phyloP scores from a whole-genome alignment of 2,113 vertebrate species.

The Prionailurus bengalensis region DNA sequence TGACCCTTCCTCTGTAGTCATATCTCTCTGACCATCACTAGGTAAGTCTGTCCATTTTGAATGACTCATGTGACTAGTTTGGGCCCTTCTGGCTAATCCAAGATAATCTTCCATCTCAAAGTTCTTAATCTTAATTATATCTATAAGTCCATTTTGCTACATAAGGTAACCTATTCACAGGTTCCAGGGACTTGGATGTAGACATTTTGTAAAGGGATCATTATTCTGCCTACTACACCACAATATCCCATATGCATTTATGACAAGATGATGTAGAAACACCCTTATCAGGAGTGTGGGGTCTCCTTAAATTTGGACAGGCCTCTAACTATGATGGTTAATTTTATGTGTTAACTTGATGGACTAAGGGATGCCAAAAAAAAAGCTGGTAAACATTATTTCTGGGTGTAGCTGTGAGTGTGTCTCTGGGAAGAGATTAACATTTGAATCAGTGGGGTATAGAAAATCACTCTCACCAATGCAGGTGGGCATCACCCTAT shows the following conservation, averaged over 20 bases:
- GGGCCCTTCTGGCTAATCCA: neutral
- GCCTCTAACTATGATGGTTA: neutral
- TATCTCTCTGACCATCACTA: neutral
- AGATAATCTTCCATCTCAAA: neutral
- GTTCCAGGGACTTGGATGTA: neutral
- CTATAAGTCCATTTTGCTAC: neutral
- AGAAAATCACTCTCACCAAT: neutral
- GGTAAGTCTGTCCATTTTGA: neutral
- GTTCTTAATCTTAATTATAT: neutral
- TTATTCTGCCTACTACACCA: neutral
- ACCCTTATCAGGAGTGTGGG: neutral
- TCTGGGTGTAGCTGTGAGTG: neutral
- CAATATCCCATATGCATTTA: neutral
- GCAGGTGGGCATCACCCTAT: neutral
- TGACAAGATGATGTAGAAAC: neutral
- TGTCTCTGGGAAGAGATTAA: neutral
- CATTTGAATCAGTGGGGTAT: neutral
- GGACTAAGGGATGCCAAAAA: neutral
- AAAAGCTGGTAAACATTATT: neutral
- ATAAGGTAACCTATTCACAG: neutral
- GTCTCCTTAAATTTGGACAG: neutral
- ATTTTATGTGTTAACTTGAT: neutral
- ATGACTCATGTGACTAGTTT: neutral
- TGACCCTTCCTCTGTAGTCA: neutral
- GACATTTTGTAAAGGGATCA: neutral